Evolutionary conservation across 2,797 vertebrate species (phyloP).

Genomic region (Phalanger gymnotis): DNA sequence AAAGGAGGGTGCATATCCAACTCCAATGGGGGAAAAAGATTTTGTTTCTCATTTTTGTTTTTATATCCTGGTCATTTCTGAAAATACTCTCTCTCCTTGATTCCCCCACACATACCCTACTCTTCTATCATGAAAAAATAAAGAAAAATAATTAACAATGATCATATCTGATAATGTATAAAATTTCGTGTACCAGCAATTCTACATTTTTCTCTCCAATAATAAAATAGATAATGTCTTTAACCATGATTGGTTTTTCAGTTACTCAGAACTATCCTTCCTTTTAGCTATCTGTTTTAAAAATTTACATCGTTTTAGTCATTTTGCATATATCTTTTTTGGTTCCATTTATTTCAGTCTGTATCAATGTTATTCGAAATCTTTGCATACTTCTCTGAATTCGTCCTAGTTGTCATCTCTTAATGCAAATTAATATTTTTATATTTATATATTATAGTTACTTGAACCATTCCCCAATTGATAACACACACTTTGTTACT

Average conservation of each 20-base stretch:
- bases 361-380: background rate
- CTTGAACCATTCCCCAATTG: background rate
- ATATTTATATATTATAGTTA: background rate
- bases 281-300: background rate
- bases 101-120: accelerated
- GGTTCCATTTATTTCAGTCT: background rate
- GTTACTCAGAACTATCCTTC: background rate
- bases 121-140: background rate
- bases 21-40: background rate
- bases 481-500: background rate
- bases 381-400: background rate
- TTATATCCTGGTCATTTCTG: background rate
- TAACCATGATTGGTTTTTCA: background rate
- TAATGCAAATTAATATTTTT: background rate
- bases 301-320: background rate
- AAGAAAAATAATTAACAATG: background rate
- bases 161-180: background rate
- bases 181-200: background rate
- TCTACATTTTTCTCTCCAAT: background rate
- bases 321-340: background rate
- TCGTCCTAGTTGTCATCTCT: background rate
- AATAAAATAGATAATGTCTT: background rate
- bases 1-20: background rate
- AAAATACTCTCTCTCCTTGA: no score
- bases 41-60: background rate